These are phyloP conservation scores for Eurypyga helias DNA, from an alignment of 2,113 vertebrate genomes.

Conservation along the genomic window DNA sequence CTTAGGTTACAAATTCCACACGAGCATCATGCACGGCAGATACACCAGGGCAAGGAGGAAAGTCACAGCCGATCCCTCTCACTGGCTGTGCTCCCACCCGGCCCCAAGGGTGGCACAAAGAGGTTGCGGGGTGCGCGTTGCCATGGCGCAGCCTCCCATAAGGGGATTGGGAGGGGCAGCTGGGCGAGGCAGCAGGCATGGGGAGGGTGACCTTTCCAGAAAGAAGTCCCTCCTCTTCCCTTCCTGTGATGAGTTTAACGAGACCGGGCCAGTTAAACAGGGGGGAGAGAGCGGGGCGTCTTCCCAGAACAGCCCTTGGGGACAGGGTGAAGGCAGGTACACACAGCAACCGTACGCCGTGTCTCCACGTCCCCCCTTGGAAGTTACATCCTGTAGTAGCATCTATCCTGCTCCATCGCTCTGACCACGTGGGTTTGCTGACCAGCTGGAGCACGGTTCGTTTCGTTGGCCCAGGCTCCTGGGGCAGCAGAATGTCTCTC, in stretches of 20 bases:
- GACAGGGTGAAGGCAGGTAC: not conserved
- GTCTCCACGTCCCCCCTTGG: not conserved
- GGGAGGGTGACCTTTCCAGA: conserved; percentile 39
- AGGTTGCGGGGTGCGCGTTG: conserved; percentile 72
- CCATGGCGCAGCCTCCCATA: conserved; percentile 74
- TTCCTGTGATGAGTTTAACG: not conserved
- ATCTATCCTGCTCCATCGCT: not conserved
- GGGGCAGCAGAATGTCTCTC: not conserved
- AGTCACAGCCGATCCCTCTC: not conserved
- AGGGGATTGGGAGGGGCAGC: conserved; percentile 68
- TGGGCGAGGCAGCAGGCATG: conserved; percentile 26
- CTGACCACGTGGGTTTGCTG: not conserved
- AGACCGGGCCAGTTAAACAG: not conserved
- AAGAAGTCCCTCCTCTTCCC: not conserved
- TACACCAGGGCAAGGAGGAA: not conserved
- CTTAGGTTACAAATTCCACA: conserved; percentile 19
- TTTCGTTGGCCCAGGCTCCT: not conserved
- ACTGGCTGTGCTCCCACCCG: not conserved
- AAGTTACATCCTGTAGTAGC: not conserved
- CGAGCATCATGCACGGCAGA: not conserved
- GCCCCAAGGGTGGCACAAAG: conserved; percentile 69
- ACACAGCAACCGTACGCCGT: not conserved
- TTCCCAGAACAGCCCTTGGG: not conserved
- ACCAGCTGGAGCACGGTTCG: not conserved
- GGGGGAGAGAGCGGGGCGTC: not conserved